phyloP scores from a whole-genome alignment of 1,140 invertebrate genomes.

The Nymphalis io region DNA sequence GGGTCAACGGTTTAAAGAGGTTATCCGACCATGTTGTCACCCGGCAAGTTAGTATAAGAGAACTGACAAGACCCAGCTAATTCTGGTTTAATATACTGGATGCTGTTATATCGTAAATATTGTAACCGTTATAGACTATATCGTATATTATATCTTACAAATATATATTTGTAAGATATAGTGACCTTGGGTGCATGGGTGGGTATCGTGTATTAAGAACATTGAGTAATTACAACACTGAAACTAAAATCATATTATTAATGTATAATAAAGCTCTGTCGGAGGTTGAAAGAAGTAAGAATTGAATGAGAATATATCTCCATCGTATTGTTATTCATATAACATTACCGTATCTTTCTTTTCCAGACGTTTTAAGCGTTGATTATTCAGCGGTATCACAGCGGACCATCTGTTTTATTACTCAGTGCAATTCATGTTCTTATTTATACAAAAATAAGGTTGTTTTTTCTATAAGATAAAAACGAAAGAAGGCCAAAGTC shows the following conservation, averaged over 20 bases:
- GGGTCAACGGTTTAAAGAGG: too few relatives aligned
- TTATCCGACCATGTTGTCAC: too few relatives aligned
- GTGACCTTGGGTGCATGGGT: too few relatives aligned
- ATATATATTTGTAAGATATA: too few relatives aligned
- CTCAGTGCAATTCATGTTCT: conserved; percentile 46
- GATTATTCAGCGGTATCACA: conserved; percentile 78
- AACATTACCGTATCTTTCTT: conserved; percentile 80
- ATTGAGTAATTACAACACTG: too few relatives aligned
- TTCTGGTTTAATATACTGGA: too few relatives aligned
- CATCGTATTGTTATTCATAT: conserved; percentile 79
- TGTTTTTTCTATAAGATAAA: conserved; percentile 46
- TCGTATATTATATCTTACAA: too few relatives aligned
- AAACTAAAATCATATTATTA: not conserved
- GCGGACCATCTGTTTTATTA: conserved; percentile 65
- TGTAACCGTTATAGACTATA: too few relatives aligned
- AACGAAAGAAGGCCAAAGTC: conserved; percentile 62
- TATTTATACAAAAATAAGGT: conserved; percentile 48
- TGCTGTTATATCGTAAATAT: too few relatives aligned
- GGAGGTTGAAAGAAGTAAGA: conserved; percentile 68
- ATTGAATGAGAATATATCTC: conserved; percentile 77
- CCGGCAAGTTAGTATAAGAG: too few relatives aligned
- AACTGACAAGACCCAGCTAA: too few relatives aligned
- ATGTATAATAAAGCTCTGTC: conserved; percentile 20
- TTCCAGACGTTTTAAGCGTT: conserved; percentile 79
- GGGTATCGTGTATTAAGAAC: too few relatives aligned